phyloP scores from a whole-genome alignment of 2,888 invertebrate species.

The Ochropleura leucogaster region DNA sequence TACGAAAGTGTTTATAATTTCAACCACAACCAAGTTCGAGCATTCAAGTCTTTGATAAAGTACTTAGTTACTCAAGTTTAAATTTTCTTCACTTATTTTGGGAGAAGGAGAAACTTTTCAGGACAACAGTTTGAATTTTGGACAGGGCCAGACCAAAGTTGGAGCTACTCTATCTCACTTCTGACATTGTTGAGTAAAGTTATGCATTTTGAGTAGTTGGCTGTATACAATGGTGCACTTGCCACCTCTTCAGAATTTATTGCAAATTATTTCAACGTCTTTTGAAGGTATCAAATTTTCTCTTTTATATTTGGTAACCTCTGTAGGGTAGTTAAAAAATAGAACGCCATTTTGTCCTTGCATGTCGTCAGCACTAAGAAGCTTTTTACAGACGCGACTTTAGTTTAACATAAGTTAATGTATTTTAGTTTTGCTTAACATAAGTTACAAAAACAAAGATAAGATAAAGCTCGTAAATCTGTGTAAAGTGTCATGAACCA shows the following conservation, averaged over 20 bases:
- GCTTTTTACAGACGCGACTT: background rate
- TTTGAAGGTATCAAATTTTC: slow-evolving; percentile 4
- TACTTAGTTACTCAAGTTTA: slow-evolving; percentile 30
- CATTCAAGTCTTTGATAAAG: slow-evolving; percentile 47
- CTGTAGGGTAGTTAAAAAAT: slow-evolving; percentile 25
- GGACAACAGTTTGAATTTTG: background rate
- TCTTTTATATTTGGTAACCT: background rate
- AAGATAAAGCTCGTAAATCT: slow-evolving; percentile 16
- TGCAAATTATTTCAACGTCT: slow-evolving; percentile 16
- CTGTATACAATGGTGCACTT: slow-evolving; percentile 12
- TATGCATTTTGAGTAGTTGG: slow-evolving; percentile 32
- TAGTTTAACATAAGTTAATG: slow-evolving; percentile 4
- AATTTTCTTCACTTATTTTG: slow-evolving; percentile 40
- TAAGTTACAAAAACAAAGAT: slow-evolving; percentile 15
- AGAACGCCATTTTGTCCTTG: background rate
- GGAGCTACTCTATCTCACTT: background rate
- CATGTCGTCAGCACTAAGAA: slow-evolving; percentile 1
- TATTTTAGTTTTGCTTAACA: slow-evolving; percentile 4
- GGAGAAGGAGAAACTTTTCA: slow-evolving; percentile 20
- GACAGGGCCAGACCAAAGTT: background rate
- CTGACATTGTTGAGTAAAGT: slow-evolving; percentile 23
- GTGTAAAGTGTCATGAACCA: slow-evolving; percentile 43
- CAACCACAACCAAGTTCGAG: slow-evolving; percentile 36
- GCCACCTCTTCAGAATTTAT: background rate
- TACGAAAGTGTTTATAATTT: slow-evolving; percentile 35